Evolutionary conservation across 2,113 vertebrate genomes (phyloP).

Genomic region (Triplophysa tibetana): DNA sequence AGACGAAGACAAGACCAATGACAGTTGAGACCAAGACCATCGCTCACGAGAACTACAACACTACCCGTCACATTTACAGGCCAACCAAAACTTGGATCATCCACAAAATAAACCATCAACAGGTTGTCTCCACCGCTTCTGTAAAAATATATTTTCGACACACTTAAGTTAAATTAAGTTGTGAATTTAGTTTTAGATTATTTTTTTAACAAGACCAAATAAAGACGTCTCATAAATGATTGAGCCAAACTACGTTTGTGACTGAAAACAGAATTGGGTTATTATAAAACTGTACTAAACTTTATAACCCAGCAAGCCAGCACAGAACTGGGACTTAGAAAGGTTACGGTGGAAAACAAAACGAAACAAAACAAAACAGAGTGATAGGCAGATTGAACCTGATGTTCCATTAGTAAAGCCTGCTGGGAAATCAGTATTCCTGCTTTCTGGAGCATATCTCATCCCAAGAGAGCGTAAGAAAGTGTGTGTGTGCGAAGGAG

Average conservation of each 20-base stretch:
- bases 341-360: constrained; percentile 41
- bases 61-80: too few relatives aligned
- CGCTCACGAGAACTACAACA: too few relatives aligned
- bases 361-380: constrained; percentile 43
- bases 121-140: too few relatives aligned
- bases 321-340: constrained; percentile 27
- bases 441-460: constrained; percentile 53
- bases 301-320: constrained; percentile 19
- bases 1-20: too few relatives aligned
- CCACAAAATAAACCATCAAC: too few relatives aligned
- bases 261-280: background rate
- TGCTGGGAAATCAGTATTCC: constrained; percentile 54
- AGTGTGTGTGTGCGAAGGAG: constrained; percentile 7
- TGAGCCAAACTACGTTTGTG: background rate
- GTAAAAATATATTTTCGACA: too few relatives aligned
- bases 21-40: too few relatives aligned
- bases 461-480: constrained; percentile 24
- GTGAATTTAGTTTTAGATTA: too few relatives aligned
- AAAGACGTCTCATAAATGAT: too few relatives aligned
- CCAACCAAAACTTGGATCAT: too few relatives aligned
- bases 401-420: constrained; percentile 56
- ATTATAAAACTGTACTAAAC: constrained; percentile 10
- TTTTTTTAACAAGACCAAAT: too few relatives aligned
- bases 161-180: too few relatives aligned
- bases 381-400: constrained; percentile 42